Percentiles rank a stretch among this genome's conserved stretches.
Evolutionary conservation across 2,888 invertebrate species (phyloP).

Genomic region (Cyrtodaria siliqua): DNA sequence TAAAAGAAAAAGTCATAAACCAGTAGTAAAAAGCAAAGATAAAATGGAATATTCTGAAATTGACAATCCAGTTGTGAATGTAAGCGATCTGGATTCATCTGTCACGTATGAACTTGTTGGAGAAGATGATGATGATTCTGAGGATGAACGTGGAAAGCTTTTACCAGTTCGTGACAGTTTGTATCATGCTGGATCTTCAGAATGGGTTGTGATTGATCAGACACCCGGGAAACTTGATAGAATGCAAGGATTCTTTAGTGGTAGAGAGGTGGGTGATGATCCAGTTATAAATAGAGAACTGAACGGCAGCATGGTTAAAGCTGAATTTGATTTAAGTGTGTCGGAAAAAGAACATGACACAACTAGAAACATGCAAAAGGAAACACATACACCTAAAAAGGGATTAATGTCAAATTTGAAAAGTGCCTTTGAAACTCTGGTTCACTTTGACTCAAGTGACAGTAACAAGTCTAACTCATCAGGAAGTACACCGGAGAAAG

Average conservation of each 20-base stretch:
- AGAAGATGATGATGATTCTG: constrained; percentile 29
- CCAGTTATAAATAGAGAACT: constrained; percentile 45
- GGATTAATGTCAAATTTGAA: constrained; percentile 15
- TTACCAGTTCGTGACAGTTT: constrained; percentile 25
- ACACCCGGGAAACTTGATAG: constrained; percentile 45
- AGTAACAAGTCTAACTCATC: constrained; percentile 11
- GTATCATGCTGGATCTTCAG: constrained; percentile 30
- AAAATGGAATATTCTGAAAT: neutral
- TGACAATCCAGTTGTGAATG: neutral
- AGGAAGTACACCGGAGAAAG: neutral
- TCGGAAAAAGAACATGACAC: constrained; percentile 6
- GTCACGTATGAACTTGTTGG: constrained; percentile 40
- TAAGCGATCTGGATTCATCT: no score
- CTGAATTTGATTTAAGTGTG: constrained; percentile 35
- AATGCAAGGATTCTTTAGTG: constrained; percentile 59
- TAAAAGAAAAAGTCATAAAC: constrained; percentile 21
- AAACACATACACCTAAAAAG: constrained; percentile 6
- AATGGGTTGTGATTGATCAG: constrained; percentile 28
- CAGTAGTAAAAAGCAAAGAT: constrained; percentile 2
- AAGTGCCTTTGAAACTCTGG: constrained; percentile 16
- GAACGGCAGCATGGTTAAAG: constrained; percentile 40
- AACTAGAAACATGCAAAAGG: neutral
- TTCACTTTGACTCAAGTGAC: constrained; percentile 5
- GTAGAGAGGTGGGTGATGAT: constrained; percentile 36
- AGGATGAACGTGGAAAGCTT: constrained; percentile 32